A percentile compares a stretch with the other conserved stretches of the same genome.
phyloP scores from a whole-genome alignment of 2,888 invertebrate genomes.

The Yponomeuta cagnagella region DNA sequence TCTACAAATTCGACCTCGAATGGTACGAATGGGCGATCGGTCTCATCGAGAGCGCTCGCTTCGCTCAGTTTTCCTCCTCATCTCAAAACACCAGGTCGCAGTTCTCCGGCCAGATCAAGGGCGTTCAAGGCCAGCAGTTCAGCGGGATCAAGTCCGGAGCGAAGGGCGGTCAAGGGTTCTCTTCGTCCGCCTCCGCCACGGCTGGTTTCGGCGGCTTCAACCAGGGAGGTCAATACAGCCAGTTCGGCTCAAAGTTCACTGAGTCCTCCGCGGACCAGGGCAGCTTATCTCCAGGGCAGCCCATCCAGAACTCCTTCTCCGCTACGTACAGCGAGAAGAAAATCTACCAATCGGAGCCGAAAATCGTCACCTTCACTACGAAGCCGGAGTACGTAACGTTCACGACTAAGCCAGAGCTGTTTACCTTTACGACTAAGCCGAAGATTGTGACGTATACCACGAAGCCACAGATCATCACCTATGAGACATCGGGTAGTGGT shows the following conservation, averaged over 20 bases:
- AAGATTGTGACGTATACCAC: slow-evolving; percentile 37
- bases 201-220: slow-evolving; percentile 28
- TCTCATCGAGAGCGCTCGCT: slow-evolving; percentile 53
- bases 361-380: slow-evolving; percentile 49
- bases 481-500: slow-evolving; percentile 60
- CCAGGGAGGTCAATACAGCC: slow-evolving; percentile 25
- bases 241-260: slow-evolving; percentile 29
- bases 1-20: slow-evolving; percentile 77
- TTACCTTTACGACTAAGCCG: slow-evolving; percentile 49
- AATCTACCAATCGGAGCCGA: slow-evolving; percentile 52
- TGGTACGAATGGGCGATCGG: slow-evolving; percentile 75
- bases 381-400: slow-evolving; percentile 50
- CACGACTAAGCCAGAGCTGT: slow-evolving; percentile 45
- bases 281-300: slow-evolving; percentile 26
- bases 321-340: slow-evolving; percentile 57
- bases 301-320: slow-evolving; percentile 50
- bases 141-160: slow-evolving; percentile 25
- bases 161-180: slow-evolving; percentile 23
- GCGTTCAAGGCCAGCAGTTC: not conserved
- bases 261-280: slow-evolving; percentile 23
- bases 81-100: slow-evolving; percentile 34
- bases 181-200: slow-evolving; percentile 21
- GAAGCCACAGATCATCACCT: slow-evolving; percentile 48
- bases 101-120: slow-evolving; percentile 29
- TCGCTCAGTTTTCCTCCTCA: slow-evolving; percentile 44